Evolutionary conservation across 2,888 invertebrate species (phyloP).

Genomic region (Hydraecia micacea): DNA sequence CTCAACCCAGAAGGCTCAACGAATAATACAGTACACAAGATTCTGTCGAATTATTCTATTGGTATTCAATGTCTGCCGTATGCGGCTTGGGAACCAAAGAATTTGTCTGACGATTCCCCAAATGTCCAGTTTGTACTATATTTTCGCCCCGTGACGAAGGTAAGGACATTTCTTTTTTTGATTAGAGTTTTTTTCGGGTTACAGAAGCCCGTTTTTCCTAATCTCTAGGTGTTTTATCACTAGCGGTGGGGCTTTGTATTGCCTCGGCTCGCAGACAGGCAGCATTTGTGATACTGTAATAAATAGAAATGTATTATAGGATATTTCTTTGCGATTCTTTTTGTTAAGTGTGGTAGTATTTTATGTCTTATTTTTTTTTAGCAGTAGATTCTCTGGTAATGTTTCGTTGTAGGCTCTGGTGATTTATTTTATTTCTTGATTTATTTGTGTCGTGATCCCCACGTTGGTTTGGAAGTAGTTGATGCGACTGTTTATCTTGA

Average conservation of each 20-base stretch:
- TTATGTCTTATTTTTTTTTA: conserved; percentile 45
- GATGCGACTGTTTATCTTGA: neutral
- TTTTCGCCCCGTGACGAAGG: conserved; percentile 58
- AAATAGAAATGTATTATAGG: conserved; percentile 40
- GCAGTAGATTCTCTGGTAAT: conserved; percentile 39
- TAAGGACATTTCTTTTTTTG: conserved; percentile 51
- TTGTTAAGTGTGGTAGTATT: conserved; percentile 33
- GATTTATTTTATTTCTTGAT: conserved; percentile 37
- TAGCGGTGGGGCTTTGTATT: conserved; percentile 34
- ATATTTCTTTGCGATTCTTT: conserved; percentile 42
- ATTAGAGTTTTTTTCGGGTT: conserved; percentile 50
- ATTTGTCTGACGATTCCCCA: conserved; percentile 54
- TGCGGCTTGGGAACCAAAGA: conserved; percentile 35
- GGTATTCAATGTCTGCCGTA: conserved; percentile 60
- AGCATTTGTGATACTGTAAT: conserved; percentile 46
- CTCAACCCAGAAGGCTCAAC: conserved; percentile 28
- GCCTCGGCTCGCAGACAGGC: conserved; percentile 29
- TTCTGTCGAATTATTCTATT: conserved; percentile 70
- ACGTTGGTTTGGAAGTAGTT: neutral
- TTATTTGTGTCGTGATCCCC: neutral
- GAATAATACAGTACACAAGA: conserved; percentile 66
- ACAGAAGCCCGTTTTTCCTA: conserved; percentile 36
- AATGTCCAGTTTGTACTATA: conserved; percentile 46
- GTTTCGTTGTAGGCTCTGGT: neutral
- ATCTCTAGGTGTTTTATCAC: conserved; percentile 57